Conservation (phyloP, 2,888 invertebrate species). For the Caenorhabditis zanzibari region DNA sequence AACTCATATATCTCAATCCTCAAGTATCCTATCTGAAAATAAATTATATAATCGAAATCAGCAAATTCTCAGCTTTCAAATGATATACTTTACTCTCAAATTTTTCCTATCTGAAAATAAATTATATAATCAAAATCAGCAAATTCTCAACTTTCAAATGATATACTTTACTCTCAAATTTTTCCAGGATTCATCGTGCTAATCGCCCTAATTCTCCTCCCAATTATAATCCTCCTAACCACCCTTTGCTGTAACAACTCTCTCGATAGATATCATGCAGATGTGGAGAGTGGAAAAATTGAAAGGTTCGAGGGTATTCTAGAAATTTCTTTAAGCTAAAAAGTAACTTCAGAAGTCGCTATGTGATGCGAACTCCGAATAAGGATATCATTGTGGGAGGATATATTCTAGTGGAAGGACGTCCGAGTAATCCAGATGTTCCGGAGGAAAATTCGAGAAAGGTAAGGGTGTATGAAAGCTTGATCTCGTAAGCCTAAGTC, state of each 20-base stretch:
- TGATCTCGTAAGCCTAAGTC: too few species aligned
- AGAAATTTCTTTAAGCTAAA: neutral
- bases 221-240: slow-evolving; percentile 72
- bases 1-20: too few species aligned
- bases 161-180: neutral
- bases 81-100: too few species aligned
- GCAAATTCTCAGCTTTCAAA: too few species aligned
- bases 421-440: slow-evolving; percentile 29
- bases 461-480: slow-evolving; percentile 33
- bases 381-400: slow-evolving; percentile 73
- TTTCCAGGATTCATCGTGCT: slow-evolving; percentile 59
- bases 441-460: slow-evolving; percentile 63
- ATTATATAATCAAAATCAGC: too few species aligned
- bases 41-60: neutral
- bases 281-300: slow-evolving; percentile 70
- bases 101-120: too few species aligned
- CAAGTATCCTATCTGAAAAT: too few species aligned
- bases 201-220: slow-evolving; percentile 58
- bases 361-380: slow-evolving; percentile 69
- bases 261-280: slow-evolving; percentile 73
- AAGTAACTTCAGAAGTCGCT: slow-evolving; percentile 63
- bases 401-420: slow-evolving; percentile 70
- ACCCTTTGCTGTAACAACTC: slow-evolving; percentile 78
- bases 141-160: neutral
- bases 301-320: slow-evolving; percentile 36